Evolutionary conservation across 1,140 invertebrate genomes (phyloP), one percentile per base, ranked within the genome.

Genomic region (Tribolium madens): DNA sequence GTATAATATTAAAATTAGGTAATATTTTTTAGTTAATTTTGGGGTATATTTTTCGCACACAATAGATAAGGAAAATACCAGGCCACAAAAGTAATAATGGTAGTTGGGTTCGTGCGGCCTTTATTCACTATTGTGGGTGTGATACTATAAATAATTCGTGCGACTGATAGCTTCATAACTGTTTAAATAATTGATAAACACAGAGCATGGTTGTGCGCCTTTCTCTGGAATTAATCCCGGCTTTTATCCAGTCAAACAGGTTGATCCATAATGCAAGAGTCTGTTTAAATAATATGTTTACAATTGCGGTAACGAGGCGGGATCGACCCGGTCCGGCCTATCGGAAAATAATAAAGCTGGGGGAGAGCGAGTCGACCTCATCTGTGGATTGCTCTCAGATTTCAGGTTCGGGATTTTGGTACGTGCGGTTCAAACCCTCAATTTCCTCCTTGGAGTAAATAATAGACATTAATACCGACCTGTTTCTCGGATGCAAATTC

Each of bases 261-360:
- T 50, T 17, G 3, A 33, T 64, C 21, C 57, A 33, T 64, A 64
- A 64, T 64, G 57, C 57, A 64, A 33, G 12, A 64, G 21, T 13
- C 57, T 33, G 26, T 33, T 64, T 64, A 33, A 64, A 64, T 64
- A 64, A 64, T 64, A 64, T 64, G 57, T 64, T 64, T 64, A 64
- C 57, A 64, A 33, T 64, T 64, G 57, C 26, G 57, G 57, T 64
- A 64, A 64, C 57, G 57, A 64, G 57, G 57, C 21, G 10, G 57
- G 13, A 33, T 64, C 57, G 57, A 26, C 21, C 52, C 9, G 10
- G 1, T 42, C 12, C 26, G 10, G 9, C 57, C 26, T 13, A 50
- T 50, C 18, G 50, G 47, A 71, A 71, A 47, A 50, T 71, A 71
- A 48, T 71, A 48, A 71, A 47, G 68, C 17, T n/a, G 42, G 36